Evolutionary conservation across 53 echinoderm and acorn worm genomes (phyloP), one percentile per base, ranked within the genome.

Genomic region (Antedon mediterranea): DNA sequence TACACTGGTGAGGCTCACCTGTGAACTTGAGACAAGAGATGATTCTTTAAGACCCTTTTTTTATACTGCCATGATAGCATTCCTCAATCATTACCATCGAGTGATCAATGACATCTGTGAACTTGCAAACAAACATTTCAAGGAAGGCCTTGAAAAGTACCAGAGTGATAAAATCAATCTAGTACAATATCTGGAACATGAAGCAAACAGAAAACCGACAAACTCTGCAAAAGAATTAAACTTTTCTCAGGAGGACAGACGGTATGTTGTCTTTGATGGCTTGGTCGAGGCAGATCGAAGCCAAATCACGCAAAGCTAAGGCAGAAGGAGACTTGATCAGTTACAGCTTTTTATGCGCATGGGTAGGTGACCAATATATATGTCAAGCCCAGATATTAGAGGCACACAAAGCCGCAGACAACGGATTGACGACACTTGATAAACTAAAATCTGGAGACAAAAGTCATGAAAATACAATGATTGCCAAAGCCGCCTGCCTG

Each of bases 81-180:
- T 57, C 23, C 57, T 57, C 2, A 57, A 57, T 3, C 20, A 57
- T 23, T 57, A 57, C 23, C 57, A 57, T 57, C 9, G 23, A 1
- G 57, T 57, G 9, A 57, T 57, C 23, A 57, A 18, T 57, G 9
- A 18, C 2, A 57, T 57, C 23, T 57, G 57, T 57, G 57, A 57
- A 57, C 23, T 57, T 3, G 57, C 57, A 57, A 57, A 57, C 57
- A 15, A 15, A 26, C 9, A 57, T 57, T 57, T 57, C 20, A 57
- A 57, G 57, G 20, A 57, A n/a, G 88, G 89, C 9, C 72, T 93
- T 31, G 30, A 81, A 29, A 79, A 71, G 34, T 78, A 88, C 20
- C 86, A 90, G 72, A 76, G 81, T 23, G 84, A 93, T 29, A 91
- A 86, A 78, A 81, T 85, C 31, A 90, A 90, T 41, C 80, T 93